phyloP scores from a whole-genome alignment of 2,113 vertebrate species.

The Prolemur simus region DNA sequence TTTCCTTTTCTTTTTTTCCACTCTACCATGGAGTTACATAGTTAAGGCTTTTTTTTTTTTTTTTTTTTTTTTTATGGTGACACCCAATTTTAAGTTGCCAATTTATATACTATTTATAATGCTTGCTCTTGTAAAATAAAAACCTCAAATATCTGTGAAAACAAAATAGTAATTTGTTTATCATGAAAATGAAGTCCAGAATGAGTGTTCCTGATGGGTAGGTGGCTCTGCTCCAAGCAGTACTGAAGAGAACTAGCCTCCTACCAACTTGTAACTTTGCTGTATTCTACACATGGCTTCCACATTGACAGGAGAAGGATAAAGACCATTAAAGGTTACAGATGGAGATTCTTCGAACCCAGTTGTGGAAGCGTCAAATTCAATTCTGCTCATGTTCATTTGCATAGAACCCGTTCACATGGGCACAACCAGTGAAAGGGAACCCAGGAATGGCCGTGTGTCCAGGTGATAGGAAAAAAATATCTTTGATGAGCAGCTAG shows the following conservation, averaged over 20 bases:
- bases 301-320: background rate
- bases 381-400: background rate
- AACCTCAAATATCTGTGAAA: background rate
- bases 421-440: background rate
- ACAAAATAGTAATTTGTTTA: background rate
- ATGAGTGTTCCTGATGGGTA: background rate
- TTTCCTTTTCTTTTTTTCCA: background rate
- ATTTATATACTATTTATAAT: background rate
- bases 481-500: background rate
- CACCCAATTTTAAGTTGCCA: background rate
- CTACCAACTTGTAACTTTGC: background rate
- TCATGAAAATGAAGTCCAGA: background rate
- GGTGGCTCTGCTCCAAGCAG: background rate
- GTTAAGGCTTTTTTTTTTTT: background rate
- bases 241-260: background rate
- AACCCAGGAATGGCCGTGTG: background rate
- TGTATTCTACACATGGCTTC: background rate
- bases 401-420: background rate
- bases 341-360: background rate
- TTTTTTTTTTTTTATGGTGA: background rate
- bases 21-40: background rate
- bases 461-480: background rate
- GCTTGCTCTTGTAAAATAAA: background rate
- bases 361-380: background rate
- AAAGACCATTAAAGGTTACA: background rate